phyloP scores from a whole-genome alignment of 1,140 invertebrate species.

The Camponotus pennsylvanicus region DNA sequence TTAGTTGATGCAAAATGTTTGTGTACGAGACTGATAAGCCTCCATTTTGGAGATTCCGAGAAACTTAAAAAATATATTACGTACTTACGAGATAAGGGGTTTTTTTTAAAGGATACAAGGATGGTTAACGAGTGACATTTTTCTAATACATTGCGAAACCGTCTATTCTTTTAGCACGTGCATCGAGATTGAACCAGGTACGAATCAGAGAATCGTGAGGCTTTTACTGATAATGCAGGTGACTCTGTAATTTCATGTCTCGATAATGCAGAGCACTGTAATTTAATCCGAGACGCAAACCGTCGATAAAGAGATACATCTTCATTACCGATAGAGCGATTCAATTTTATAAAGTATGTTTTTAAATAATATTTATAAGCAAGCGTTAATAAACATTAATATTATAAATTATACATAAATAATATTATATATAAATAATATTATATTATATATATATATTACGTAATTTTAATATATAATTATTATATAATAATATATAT shows the following conservation, averaged over 20 bases:
- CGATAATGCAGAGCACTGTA: no score
- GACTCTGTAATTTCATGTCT: neutral
- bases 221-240: neutral
- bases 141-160: conserved; percentile 23
- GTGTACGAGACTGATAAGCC: neutral
- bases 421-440: no score
- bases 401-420: no score
- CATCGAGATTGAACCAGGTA: neutral
- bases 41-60: neutral
- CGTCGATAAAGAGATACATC: no score
- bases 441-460: no score
- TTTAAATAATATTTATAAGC: neutral
- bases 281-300: neutral
- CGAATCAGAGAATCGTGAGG: neutral
- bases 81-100: neutral
- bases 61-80: neutral
- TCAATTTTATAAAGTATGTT: no score
- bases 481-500: no score
- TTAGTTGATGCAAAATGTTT: neutral
- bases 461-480: no score
- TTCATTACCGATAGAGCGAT: neutral
- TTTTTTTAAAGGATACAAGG: neutral
- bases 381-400: neutral
- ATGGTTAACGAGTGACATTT: neutral
- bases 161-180: conserved; percentile 25